phyloP scores from a whole-genome alignment of 2,113 vertebrate species.

The Calidris pygmaea region DNA sequence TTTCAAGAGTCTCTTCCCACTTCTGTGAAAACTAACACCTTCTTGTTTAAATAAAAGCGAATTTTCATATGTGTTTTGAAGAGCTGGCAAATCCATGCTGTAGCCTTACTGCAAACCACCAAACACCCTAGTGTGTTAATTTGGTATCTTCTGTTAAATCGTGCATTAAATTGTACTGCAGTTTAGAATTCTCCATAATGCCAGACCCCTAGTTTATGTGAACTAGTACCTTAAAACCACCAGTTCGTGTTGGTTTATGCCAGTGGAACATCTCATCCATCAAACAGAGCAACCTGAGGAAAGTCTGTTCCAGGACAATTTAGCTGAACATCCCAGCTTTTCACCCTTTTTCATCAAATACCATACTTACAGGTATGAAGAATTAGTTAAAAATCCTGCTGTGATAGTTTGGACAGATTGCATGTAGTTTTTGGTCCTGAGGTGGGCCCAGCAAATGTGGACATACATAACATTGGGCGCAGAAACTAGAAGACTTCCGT shows the following conservation, averaged over 20 bases:
- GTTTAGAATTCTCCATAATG: not conserved
- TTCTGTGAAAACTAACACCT: not conserved
- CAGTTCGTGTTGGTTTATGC: not conserved
- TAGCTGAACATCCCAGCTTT: not conserved
- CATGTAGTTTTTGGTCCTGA: not conserved
- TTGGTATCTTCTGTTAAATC: not conserved
- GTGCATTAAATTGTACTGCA: not conserved
- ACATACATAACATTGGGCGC: accelerated
- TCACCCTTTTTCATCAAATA: not conserved
- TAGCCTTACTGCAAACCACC: not conserved
- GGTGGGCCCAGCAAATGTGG: not conserved
- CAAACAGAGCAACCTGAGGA: not conserved
- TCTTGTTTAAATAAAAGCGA: not conserved
- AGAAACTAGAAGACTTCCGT: not conserved
- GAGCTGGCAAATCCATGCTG: not conserved
- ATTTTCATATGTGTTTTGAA: not conserved
- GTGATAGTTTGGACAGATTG: not conserved
- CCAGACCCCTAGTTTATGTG: not conserved
- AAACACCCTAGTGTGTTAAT: not conserved
- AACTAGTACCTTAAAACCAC: not conserved
- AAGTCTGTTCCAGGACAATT: not conserved
- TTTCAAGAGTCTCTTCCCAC: not conserved
- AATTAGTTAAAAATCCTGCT: not conserved
- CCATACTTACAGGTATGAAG: not conserved
- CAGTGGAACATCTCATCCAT: not conserved